These are phyloP conservation scores for Clostera curtula DNA, from an alignment of 2,888 invertebrate species.

Conservation along the genomic window DNA sequence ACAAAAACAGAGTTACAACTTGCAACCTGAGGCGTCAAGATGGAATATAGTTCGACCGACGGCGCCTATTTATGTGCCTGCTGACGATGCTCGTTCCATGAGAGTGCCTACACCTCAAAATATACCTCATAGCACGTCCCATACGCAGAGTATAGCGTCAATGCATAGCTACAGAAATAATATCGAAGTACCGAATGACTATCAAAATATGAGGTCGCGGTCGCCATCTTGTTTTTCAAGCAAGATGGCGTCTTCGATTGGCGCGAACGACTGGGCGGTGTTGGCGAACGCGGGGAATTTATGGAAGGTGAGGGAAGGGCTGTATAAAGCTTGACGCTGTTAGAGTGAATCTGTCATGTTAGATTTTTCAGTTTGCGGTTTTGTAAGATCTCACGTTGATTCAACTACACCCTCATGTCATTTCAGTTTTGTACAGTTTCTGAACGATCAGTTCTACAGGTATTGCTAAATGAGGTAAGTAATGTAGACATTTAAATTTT, in stretches of 20 bases:
- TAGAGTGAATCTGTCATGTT: slow-evolving; percentile 38
- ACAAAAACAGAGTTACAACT: slow-evolving; percentile 65
- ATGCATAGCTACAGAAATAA: slow-evolving; percentile 72
- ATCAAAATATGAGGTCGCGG: slow-evolving; percentile 67
- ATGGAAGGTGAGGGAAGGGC: slow-evolving; percentile 75
- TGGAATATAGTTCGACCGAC: slow-evolving; percentile 70
- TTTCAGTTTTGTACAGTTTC: slow-evolving; percentile 3
- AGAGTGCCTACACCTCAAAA: slow-evolving; percentile 59
- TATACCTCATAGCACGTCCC: slow-evolving; percentile 64
- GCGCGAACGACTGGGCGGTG: slow-evolving; percentile 68
- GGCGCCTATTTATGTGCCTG: slow-evolving; percentile 68
- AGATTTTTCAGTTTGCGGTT: slow-evolving; percentile 27
- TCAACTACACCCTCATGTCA: slow-evolving; percentile 1
- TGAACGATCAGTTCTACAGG: too few relatives aligned
- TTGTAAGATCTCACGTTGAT: slow-evolving; percentile 52
- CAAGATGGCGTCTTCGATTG: slow-evolving; percentile 68
- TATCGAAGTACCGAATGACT: slow-evolving; percentile 67
- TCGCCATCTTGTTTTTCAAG: slow-evolving; percentile 73
- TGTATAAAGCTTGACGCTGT: slow-evolving; percentile 42
- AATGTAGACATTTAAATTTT: too few relatives aligned
- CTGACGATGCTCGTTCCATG: slow-evolving; percentile 51
- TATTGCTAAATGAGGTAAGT: too few relatives aligned
- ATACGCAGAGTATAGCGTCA: slow-evolving; percentile 69
- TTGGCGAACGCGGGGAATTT: slow-evolving; percentile 59
- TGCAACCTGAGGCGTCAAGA: slow-evolving; percentile 59